Base-by-base conservation (phyloP, 2,888 invertebrate genomes). In the Molorchus minor region DNA sequence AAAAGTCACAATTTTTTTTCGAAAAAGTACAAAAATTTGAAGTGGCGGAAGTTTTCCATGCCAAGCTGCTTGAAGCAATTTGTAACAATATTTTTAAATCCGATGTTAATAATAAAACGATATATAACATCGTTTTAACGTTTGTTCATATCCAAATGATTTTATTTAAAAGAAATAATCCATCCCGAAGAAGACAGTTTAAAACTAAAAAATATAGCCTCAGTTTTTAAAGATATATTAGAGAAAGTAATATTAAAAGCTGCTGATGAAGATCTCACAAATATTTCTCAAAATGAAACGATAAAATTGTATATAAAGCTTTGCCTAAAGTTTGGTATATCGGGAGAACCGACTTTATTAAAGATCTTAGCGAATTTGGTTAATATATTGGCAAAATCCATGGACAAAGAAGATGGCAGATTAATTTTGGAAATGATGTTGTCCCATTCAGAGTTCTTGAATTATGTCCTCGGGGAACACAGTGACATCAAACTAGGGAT, bases 401-500 rank as follows among this genome's bases (percentile, higher is more conserved):
- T 86, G 0, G 76, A 80, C 2, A 82, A 84, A 36, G 80, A 86
- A 13, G 81, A 83, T 15, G 79, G 82, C 0, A 81, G 79, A 44
- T 83, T 84, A 15, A 77, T 91, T 4, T 88, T 91, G 67, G 90
- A 91, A 62, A 90, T 92, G 90, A 84, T 88, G 7, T 85, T 86
- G 2, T 87, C 89, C 0, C 92, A 93, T 80, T 92, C 93, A 0
- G 88, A 90, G 71, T 92, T 92, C 76, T 79, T 89, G 44, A 88
- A 89, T 65, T 84, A 89, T 3, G 85, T 91, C 78, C 76, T 92
- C 13, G 86, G 58, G 85, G 87, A 83, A 86, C 85, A 5, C 15
- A 56, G 45, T 30, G 67, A 62, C 4, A 58, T 64, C 17, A 68
- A 73, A 49, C 21, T 59, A 30, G 83, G 87, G 70, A 77, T 93